Base-by-base conservation (phyloP, 1,140 invertebrate genomes). In the Tetraneura akinire region DNA sequence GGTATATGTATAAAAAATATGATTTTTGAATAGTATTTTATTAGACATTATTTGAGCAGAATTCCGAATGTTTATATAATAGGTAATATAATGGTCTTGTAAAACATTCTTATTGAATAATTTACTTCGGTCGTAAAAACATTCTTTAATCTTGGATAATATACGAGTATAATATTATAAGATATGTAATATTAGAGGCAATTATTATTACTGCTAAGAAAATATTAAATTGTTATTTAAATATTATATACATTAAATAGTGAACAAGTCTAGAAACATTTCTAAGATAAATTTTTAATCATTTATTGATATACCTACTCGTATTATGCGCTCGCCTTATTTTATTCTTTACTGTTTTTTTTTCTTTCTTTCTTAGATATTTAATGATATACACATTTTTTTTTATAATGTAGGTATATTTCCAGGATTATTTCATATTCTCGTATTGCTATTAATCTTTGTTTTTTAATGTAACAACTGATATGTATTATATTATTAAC, bases 401-500 rank as follows among this genome's bases (percentile, higher is more conserved):
- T 16, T 68, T 23, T 47, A 16, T 68, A 47, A 47, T 45, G 21
- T n/a, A n/a, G n/a, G n/a, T 47, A 23, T 42, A 68, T 68, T 68
- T 68, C 13, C 5, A 47, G 5, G 1, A 3, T 68, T 47, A 45
- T 68, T 68, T 6, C 45, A 68, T 23, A 68, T 68, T 47, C 21
- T 23, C 2, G 11, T 68, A 68, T 16, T 68, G 6, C 21, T 68
- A 68, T 47, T 68, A 47, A 68, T 68, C 14, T 68, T 68, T 13
- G 21, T 47, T 68, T 47, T 23, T 16, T 21, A 47, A 13, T 47
- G 32, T 47, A 68, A 47, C 14, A 68, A 47, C 21, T 8, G 42
- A 68, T 68, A 51, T 37, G 32, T 21, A 45, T 68, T 23, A 45
- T 23, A 68, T 68, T 16, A 71, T 71, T 51, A 29, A 71, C 66